These are phyloP conservation scores for Thalassoma bifasciatum DNA, from an alignment of 2,113 vertebrate genomes.

Conservation along the genomic window DNA sequence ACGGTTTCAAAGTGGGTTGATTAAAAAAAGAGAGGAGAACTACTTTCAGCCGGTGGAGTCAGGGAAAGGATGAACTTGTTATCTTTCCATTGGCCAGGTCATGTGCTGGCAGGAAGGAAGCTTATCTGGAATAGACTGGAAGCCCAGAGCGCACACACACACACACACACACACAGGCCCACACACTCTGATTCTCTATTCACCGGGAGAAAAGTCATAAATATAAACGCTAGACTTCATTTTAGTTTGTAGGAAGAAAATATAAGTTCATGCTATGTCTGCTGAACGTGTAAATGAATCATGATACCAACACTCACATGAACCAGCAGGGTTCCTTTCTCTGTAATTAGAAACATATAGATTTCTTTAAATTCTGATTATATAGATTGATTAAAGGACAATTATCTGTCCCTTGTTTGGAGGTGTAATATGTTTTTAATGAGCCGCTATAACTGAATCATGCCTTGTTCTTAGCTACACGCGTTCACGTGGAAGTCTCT, in stretches of 20 bases:
- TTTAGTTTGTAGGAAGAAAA: no score
- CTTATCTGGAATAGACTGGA: conserved; percentile 46
- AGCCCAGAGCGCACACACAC: not conserved
- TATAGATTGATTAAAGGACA: conserved; percentile 18
- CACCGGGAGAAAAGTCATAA: not conserved
- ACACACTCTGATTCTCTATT: not conserved
- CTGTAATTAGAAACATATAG: not conserved
- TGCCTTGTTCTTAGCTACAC: not conserved
- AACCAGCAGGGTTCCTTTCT: not conserved
- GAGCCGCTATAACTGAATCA: not conserved
- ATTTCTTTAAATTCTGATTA: not conserved
- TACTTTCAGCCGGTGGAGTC: conserved; percentile 27
- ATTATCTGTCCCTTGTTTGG: not conserved
- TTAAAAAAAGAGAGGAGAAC: conserved; percentile 9
- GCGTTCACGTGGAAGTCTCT: not conserved
- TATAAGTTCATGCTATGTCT: no score
- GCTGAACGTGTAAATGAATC: no score
- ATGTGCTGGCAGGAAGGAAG: conserved; percentile 35
- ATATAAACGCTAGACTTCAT: not conserved
- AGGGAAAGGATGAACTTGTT: conserved; percentile 44
- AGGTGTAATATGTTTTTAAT: conserved; percentile 5
- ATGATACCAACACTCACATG: no score
- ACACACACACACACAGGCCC: conserved; percentile 4
- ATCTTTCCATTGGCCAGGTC: conserved; percentile 45
- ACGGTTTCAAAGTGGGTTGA: conserved; percentile 1